phyloP scores from a whole-genome alignment of 1,140 invertebrate genomes.

The Apis laboriosa region DNA sequence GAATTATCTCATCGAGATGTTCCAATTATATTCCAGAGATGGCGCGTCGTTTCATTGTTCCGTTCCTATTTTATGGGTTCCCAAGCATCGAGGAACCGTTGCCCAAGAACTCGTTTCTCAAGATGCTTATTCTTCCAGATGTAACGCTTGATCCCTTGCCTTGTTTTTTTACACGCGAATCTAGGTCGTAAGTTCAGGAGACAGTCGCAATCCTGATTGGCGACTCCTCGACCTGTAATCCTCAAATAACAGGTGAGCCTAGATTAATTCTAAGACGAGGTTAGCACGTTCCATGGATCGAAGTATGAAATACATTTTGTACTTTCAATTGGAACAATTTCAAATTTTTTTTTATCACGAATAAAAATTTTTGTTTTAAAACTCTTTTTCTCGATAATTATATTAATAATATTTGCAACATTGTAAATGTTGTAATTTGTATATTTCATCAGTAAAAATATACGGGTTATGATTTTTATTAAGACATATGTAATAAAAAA shows the following conservation, averaged over 20 bases:
- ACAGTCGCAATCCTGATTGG: constrained; percentile 24
- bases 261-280: background rate
- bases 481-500: no score
- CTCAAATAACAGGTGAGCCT: background rate
- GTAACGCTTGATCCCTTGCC: background rate
- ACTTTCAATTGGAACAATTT: no score
- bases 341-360: no score
- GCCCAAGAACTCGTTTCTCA: constrained; percentile 3
- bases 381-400: no score
- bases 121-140: background rate
- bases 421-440: no score
- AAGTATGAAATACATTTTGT: no score
- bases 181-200: constrained; percentile 64
- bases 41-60: background rate
- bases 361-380: no score
- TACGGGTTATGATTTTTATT: no score
- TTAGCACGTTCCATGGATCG: no score
- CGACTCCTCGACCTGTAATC: constrained; percentile 26
- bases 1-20: background rate
- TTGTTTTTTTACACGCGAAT: constrained; percentile 37
- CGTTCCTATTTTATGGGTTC: no score
- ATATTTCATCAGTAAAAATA: no score
- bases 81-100: background rate
- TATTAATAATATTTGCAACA: no score
- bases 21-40: background rate